Conservation (phyloP, 2,888 invertebrate genomes). For the Lingula anatina region DNA sequence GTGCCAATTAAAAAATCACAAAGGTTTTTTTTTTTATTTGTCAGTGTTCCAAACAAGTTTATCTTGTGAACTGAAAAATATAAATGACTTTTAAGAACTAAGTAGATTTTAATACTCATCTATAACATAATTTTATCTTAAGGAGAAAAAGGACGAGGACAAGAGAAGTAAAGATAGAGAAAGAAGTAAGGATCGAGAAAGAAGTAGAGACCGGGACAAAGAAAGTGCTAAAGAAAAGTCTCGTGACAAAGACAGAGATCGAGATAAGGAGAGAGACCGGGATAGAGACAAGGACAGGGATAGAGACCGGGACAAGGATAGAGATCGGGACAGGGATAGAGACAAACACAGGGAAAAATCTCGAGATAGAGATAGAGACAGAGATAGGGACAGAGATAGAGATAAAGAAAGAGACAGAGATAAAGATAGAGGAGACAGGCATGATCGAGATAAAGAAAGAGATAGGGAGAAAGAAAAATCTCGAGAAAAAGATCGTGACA, state of each 20-base stretch:
- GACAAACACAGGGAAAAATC: conserved; percentile 6
- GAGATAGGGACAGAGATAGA: background rate
- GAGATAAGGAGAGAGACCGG: conserved; percentile 17
- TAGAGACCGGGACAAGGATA: conserved; percentile 10
- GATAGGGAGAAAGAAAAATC: conserved; percentile 8
- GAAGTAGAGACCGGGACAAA: conserved; percentile 13
- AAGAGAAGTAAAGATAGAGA: no score
- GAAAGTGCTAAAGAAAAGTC: conserved; percentile 12
- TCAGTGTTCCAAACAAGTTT: no score
- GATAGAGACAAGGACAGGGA: conserved; percentile 8
- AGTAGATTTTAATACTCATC: no score
- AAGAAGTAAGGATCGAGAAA: conserved; percentile 9
- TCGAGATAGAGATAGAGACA: background rate
- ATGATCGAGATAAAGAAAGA: conserved; percentile 1
- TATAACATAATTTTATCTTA: no score
- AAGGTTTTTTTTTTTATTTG: no score
- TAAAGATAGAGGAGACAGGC: background rate
- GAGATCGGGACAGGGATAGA: background rate
- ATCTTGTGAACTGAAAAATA: no score
- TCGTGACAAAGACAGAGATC: conserved; percentile 12
- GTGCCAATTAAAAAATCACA: no score
- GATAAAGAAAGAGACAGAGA: background rate
- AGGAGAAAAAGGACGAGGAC: no score
- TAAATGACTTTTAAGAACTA: no score
- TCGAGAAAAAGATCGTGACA: no score